Evolutionary conservation across 2,113 vertebrate genomes (phyloP).

Genomic region (Tympanuchus pallidicinctus): DNA sequence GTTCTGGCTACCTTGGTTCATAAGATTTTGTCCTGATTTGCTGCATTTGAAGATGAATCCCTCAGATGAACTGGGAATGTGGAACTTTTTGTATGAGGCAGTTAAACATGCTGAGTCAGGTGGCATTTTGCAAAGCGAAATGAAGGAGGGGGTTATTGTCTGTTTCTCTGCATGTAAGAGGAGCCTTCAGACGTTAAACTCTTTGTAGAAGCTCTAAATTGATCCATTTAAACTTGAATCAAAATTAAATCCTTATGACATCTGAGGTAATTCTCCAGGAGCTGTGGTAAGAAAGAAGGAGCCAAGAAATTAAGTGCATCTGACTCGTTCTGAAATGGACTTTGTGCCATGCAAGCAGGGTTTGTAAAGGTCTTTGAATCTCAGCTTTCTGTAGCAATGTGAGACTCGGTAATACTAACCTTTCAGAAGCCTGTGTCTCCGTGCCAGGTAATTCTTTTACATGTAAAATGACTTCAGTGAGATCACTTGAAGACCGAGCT

Average conservation of each 20-base stretch:
- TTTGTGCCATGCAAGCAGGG: background rate
- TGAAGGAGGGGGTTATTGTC: background rate
- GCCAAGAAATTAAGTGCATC: background rate
- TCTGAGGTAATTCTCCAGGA: background rate
- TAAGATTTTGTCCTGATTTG: rapidly evolving
- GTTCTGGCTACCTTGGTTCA: rapidly evolving
- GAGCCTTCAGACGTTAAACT: background rate
- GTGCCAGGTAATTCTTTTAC: background rate
- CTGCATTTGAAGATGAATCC: background rate
- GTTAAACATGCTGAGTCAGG: background rate
- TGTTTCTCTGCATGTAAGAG: background rate
- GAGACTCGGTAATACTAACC: background rate
- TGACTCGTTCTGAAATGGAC: background rate
- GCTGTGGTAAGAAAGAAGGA: background rate
- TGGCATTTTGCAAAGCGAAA: background rate
- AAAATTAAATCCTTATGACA: background rate
- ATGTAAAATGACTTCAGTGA: background rate
- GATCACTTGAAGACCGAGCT: background rate
- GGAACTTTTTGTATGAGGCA: background rate
- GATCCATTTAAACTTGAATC: background rate
- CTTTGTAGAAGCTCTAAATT: background rate
- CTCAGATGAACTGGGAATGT: background rate
- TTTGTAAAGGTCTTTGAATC: background rate
- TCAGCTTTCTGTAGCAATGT: background rate
- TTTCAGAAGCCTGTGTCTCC: background rate